Percentiles rank a stretch among this genome's conserved stretches.
Conservation (phyloP, 2,888 invertebrate genomes). For the Urechis unicinctus region DNA sequence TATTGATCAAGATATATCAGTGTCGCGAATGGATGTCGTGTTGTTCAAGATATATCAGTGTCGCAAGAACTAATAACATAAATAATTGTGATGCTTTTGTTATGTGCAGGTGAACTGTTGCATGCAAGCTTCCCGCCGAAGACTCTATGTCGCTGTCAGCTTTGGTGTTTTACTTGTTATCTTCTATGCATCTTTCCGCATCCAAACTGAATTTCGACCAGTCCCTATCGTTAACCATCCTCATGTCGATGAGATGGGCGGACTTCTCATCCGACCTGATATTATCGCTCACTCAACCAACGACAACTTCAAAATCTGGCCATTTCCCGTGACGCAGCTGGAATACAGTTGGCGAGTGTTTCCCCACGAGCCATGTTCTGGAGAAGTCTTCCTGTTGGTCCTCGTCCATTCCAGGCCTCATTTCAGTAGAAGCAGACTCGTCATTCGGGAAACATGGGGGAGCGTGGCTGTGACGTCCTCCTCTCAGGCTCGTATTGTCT, state of each 20-base stretch:
- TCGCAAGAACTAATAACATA: too few species aligned
- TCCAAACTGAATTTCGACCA: too few species aligned
- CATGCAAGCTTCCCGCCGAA: too few species aligned
- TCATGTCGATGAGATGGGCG: background rate
- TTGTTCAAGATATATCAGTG: too few species aligned
- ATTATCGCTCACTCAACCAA: background rate
- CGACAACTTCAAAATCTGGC: background rate
- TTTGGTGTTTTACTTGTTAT: too few species aligned
- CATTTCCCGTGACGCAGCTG: background rate
- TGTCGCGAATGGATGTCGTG: too few species aligned
- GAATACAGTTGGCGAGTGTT: background rate
- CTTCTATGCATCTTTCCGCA: too few species aligned
- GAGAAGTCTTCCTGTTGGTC: background rate
- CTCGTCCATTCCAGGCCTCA: background rate
- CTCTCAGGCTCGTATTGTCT: background rate
- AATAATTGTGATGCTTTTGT: too few species aligned
- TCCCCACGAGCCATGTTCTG: background rate
- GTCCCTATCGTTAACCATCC: background rate
- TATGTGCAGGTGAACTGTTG: too few species aligned
- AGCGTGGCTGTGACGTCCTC: background rate
- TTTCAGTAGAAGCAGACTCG: background rate
- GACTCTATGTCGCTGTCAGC: too few species aligned
- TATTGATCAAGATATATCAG: too few species aligned
- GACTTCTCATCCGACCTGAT: background rate
- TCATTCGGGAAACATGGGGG: background rate